Percentiles rank a stretch among this genome's conserved stretches.
Evolutionary conservation across 2,888 invertebrate species (phyloP).

Genomic region (Tetheella fluctuosa): DNA sequence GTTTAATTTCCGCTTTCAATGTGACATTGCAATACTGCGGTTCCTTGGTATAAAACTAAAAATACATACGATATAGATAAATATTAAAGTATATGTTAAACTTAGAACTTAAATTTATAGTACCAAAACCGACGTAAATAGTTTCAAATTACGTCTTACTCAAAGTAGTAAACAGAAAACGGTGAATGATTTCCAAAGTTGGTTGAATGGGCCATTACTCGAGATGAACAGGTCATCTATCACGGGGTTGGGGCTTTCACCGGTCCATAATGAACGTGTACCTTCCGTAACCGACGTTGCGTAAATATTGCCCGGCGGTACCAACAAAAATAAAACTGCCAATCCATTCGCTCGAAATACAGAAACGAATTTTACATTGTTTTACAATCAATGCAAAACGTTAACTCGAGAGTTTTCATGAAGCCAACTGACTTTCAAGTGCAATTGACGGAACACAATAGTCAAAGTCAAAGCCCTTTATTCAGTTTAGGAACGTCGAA

Average conservation of each 20-base stretch:
- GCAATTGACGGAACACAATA: no score
- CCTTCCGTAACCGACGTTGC: slow-evolving; percentile 37
- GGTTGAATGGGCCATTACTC: slow-evolving; percentile 69
- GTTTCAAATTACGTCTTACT: background rate
- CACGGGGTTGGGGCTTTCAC: slow-evolving; percentile 60
- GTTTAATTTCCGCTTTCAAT: background rate
- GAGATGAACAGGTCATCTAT: slow-evolving; percentile 69
- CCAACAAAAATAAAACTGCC: slow-evolving; percentile 11
- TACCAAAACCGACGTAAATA: no score
- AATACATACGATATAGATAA: no score
- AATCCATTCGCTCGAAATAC: background rate
- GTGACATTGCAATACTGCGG: background rate
- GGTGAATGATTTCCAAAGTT: slow-evolving; percentile 57
- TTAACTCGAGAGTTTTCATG: no score
- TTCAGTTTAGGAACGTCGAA: no score
- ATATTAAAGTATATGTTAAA: no score
- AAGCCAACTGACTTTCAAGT: background rate
- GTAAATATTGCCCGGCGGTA: slow-evolving; percentile 18
- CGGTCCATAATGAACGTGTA: slow-evolving; percentile 61
- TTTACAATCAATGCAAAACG: background rate
- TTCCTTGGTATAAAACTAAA: background rate
- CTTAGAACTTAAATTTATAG: no score
- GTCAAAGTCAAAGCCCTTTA: no score
- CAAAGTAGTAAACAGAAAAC: slow-evolving; percentile 25
- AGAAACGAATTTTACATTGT: background rate